phyloP scores from a whole-genome alignment of 2,888 invertebrate species.

The Tetragonula carbonaria region DNA sequence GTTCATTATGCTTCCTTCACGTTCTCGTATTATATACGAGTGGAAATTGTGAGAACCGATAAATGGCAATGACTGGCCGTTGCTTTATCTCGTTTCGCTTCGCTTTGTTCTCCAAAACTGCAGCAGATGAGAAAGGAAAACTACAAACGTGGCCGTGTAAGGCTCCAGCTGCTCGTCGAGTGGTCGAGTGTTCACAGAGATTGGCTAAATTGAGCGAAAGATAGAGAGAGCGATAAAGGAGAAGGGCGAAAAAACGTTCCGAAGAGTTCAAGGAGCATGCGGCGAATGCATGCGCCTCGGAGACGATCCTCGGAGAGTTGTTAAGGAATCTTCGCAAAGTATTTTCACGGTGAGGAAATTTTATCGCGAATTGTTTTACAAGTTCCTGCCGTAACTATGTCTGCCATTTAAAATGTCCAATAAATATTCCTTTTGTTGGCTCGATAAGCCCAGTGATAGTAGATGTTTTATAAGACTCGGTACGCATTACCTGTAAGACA shows the following conservation, averaged over 20 bases:
- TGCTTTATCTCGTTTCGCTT: no score
- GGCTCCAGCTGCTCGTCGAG: background rate
- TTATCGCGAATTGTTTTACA: background rate
- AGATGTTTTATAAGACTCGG: no score
- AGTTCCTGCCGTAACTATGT: background rate
- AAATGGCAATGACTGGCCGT: no score
- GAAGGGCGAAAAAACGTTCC: background rate
- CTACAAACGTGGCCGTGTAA: background rate
- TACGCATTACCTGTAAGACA: no score
- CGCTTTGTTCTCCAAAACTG: no score
- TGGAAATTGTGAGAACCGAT: no score
- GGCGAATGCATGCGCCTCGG: background rate
- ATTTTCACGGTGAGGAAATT: background rate
- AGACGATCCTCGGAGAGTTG: background rate
- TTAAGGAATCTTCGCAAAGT: background rate
- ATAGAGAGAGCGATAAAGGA: background rate
- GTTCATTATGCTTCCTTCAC: no score
- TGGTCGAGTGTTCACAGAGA: background rate
- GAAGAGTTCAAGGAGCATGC: background rate
- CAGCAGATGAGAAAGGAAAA: background rate
- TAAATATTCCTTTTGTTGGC: no score
- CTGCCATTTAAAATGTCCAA: background rate
- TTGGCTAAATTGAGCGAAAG: background rate
- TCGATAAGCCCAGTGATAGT: no score
- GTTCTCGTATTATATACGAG: no score